Evolutionary conservation across 2,113 vertebrate species (phyloP).

Genomic region (Pristiophorus japonicus): DNA sequence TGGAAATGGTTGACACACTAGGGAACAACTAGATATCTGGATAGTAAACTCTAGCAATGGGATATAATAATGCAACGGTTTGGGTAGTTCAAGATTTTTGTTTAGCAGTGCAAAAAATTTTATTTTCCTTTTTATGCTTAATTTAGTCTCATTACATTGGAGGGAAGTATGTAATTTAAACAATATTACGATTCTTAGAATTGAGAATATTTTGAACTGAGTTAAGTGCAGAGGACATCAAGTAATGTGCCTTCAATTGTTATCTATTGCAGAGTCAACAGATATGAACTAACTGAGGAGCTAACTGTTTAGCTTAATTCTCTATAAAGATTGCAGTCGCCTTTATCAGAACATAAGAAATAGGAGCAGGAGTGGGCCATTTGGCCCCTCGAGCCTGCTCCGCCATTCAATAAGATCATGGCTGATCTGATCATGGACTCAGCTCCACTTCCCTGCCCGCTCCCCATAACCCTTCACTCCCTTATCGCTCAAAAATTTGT

Average conservation of each 20-base stretch:
- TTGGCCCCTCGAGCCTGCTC: too few relatives aligned
- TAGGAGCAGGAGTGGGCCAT: too few relatives aligned
- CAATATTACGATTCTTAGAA: background rate
- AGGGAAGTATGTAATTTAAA: background rate
- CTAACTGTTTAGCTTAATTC: background rate
- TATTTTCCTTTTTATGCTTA: background rate
- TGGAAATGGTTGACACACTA: background rate
- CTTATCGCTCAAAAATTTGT: too few relatives aligned
- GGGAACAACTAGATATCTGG: background rate
- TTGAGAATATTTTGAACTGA: background rate
- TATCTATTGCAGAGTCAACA: background rate
- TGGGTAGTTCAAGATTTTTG: background rate
- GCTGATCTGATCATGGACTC: too few relatives aligned
- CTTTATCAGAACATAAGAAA: too few relatives aligned
- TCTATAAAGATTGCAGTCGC: background rate
- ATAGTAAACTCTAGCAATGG: background rate
- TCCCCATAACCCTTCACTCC: too few relatives aligned
- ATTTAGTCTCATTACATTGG: background rate
- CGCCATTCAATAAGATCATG: too few relatives aligned
- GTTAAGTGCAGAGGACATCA: background rate
- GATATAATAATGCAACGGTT: background rate
- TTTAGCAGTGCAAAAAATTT: background rate
- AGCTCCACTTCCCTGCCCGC: too few relatives aligned
- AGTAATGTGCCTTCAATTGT: background rate
- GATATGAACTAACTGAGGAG: background rate